These are phyloP conservation scores for Sebastes variabilis DNA, from an alignment of 2,797 vertebrate genomes.

Conservation along the genomic window DNA sequence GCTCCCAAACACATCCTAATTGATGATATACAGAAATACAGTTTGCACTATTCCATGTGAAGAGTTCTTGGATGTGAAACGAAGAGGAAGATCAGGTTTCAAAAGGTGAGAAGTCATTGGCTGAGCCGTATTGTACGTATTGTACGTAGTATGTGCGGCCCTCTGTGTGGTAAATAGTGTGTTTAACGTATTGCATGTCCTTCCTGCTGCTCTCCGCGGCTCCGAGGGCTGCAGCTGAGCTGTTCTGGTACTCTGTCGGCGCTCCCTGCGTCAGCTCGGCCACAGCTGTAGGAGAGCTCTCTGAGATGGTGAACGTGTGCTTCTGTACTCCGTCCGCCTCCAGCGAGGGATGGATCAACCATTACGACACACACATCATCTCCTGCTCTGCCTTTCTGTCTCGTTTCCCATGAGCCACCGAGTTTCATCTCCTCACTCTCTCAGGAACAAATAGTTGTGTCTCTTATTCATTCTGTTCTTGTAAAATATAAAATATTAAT, in stretches of 20 bases:
- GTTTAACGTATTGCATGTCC: background rate
- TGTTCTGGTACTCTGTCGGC: background rate
- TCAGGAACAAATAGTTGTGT: background rate
- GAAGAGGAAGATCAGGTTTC: background rate
- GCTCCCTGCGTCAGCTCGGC: background rate
- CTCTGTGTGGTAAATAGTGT: conserved; percentile 3
- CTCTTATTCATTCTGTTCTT: background rate
- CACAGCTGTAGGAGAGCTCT: conserved; percentile 5
- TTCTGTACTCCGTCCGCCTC: conserved; percentile 53
- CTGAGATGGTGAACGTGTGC: background rate
- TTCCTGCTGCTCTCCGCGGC: background rate
- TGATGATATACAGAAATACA: too few species aligned
- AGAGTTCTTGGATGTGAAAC: background rate
- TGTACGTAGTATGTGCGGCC: background rate
- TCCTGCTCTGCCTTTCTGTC: background rate
- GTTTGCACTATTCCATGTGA: background rate
- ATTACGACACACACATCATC: conserved; percentile 55
- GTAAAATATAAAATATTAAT: background rate
- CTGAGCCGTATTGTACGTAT: background rate
- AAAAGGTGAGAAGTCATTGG: background rate
- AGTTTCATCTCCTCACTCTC: background rate
- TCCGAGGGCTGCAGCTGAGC: background rate
- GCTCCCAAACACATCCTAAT: too few species aligned
- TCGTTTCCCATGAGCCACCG: background rate
- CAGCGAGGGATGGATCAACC: conserved; percentile 64